Percentiles rank a stretch among this genome's conserved stretches.
These are phyloP conservation scores for Archegozetes longisetosus DNA, from an alignment of 1,140 invertebrate species.

Conservation along the genomic window DNA sequence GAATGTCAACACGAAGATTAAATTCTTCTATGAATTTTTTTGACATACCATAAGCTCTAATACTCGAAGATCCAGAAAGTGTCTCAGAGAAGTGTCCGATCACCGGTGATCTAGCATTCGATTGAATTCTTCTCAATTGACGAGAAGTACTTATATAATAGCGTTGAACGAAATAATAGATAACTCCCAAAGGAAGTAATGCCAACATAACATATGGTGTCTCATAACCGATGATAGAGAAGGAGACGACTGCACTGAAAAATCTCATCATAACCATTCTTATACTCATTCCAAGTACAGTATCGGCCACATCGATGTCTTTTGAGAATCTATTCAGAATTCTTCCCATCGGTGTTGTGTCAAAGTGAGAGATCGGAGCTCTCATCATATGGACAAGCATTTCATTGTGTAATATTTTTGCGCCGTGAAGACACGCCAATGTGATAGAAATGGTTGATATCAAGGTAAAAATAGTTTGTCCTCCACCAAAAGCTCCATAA, in stretches of 20 bases:
- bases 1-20: constrained; percentile 35
- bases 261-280: constrained; percentile 27
- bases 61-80: constrained; percentile 29
- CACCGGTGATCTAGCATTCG: constrained; percentile 34
- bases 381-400: constrained; percentile 43
- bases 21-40: constrained; percentile 28
- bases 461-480: constrained; percentile 38
- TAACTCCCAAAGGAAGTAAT: constrained; percentile 59
- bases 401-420: constrained; percentile 7
- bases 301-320: constrained; percentile 35
- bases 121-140: constrained; percentile 36
- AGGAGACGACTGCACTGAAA: constrained; percentile 59
- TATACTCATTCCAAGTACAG: constrained; percentile 34
- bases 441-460: background rate
- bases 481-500: constrained; percentile 69
- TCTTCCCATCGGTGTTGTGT: constrained; percentile 44
- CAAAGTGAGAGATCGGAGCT: constrained; percentile 48
- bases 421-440: background rate
- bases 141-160: constrained; percentile 35
- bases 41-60: constrained; percentile 26
- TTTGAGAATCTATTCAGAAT: constrained; percentile 48
- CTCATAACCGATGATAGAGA: constrained; percentile 40
- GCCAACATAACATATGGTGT: constrained; percentile 69
- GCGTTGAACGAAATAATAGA: constrained; percentile 50
- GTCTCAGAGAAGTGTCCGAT: constrained; percentile 34